These are phyloP conservation scores for Chiloscyllium plagiosum DNA, from an alignment of 2,113 vertebrate species.

Conservation along the genomic window DNA sequence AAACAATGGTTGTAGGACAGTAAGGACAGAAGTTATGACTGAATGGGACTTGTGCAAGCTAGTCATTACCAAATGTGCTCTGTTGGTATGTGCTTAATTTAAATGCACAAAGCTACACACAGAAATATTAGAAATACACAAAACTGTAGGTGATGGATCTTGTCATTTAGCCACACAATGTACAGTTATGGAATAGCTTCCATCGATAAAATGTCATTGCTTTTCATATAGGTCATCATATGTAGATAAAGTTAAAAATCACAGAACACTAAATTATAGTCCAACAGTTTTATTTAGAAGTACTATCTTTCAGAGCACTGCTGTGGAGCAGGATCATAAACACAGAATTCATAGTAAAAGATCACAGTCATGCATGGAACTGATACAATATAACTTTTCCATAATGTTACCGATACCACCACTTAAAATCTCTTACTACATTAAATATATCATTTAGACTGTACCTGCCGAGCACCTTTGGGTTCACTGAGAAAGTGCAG, in stretches of 20 bases:
- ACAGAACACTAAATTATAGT: too few relatives aligned
- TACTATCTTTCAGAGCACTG: too few relatives aligned
- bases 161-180: not conserved
- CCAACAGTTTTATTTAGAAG: too few relatives aligned
- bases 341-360: too few relatives aligned
- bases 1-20: not conserved
- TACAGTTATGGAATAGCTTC: not conserved
- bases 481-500: not conserved
- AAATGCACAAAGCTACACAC: not conserved
- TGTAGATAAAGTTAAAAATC: not conserved
- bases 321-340: too few relatives aligned
- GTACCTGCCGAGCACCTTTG: not conserved
- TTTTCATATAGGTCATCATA: not conserved
- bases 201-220: not conserved
- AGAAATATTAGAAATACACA: not conserved
- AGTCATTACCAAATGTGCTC: not conserved
- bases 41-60: not conserved
- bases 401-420: not conserved
- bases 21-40: not conserved
- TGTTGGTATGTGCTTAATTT: not conserved
- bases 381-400: not conserved
- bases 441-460: not conserved
- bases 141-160: not conserved
- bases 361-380: too few relatives aligned
- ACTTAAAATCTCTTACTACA: not conserved